phyloP scores from a whole-genome alignment of 2,797 vertebrate species.

The Rachycentron canadum region DNA sequence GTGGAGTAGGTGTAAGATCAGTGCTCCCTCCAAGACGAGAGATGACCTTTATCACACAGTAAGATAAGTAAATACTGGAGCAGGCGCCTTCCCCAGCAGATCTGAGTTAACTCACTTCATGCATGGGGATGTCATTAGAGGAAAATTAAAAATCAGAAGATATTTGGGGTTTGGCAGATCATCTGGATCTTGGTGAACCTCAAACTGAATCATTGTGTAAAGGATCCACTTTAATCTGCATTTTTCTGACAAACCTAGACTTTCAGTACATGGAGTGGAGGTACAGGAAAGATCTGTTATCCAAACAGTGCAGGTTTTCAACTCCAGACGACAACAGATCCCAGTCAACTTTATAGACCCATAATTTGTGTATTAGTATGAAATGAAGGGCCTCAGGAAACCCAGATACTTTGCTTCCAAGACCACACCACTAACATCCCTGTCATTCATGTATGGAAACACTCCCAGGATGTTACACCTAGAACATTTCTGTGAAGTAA shows the following conservation, averaged over 20 bases:
- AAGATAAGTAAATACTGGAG: background rate
- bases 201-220: background rate
- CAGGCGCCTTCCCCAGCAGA: background rate
- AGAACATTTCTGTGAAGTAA: background rate
- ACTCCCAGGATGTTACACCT: background rate
- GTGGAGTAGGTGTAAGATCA: background rate
- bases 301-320: background rate
- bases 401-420: too few relatives aligned
- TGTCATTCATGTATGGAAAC: background rate
- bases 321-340: too few relatives aligned
- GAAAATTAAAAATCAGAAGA: background rate
- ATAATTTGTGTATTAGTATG: too few relatives aligned
- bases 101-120: background rate
- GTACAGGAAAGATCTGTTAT: background rate
- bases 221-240: background rate
- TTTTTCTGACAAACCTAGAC: background rate
- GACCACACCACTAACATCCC: too few relatives aligned
- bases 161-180: background rate
- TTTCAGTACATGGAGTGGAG: background rate
- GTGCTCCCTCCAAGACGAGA: background rate
- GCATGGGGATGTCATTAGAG: background rate
- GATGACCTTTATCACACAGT: conserved; percentile 6
- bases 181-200: background rate
- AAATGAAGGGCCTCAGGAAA: too few relatives aligned
- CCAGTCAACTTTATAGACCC: too few relatives aligned